Conservation (phyloP, 2,113 vertebrate species). For the Numenius arquata region DNA sequence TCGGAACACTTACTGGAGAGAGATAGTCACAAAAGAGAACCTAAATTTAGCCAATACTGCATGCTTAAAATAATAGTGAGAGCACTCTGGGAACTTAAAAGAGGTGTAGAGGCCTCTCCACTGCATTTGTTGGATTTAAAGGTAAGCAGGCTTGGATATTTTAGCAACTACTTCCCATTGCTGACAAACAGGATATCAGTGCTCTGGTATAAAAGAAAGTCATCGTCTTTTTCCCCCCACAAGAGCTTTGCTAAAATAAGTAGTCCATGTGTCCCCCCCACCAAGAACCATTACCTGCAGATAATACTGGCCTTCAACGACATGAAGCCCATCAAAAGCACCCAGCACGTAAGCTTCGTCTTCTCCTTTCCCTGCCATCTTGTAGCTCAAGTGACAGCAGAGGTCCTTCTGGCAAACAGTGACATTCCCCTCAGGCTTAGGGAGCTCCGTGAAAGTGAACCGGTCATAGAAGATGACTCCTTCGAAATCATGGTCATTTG, state of each 20-base stretch:
- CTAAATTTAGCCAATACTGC: background rate
- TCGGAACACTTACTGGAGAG: background rate
- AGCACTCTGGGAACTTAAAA: background rate
- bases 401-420: slow-evolving; percentile 71
- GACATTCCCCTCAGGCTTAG: slow-evolving; percentile 6
- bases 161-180: background rate
- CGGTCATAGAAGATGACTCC: slow-evolving; percentile 63
- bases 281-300: slow-evolving; percentile 64
- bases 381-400: slow-evolving; percentile 71
- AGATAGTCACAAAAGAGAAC: background rate
- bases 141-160: background rate
- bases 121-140: background rate
- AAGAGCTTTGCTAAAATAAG: background rate
- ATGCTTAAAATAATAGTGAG: background rate
- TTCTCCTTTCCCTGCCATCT: slow-evolving; percentile 36
- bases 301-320: slow-evolving; percentile 69
- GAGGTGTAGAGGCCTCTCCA: background rate
- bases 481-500: slow-evolving; percentile 4
- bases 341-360: slow-evolving; percentile 70
- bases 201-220: background rate
- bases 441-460: slow-evolving; percentile 64
- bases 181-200: background rate
- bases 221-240: background rate
- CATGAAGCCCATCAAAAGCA: slow-evolving; percentile 69
- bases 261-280: background rate